Percentiles rank a stretch among this genome's conserved stretches.
phyloP scores from a whole-genome alignment of 2,888 invertebrate species.

The Nemapogon koenigi region DNA sequence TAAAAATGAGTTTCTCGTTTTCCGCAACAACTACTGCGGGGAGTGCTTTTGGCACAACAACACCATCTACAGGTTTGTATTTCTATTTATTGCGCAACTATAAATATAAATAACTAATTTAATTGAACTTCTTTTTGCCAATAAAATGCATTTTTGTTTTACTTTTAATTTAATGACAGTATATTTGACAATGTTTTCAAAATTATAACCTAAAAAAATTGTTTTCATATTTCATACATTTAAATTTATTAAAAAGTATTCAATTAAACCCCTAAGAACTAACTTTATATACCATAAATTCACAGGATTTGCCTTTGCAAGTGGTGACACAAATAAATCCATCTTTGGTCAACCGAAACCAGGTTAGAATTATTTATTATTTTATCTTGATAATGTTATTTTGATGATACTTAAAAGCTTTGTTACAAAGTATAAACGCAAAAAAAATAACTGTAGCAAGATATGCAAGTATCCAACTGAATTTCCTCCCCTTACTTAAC shows the following conservation, averaged over 20 bases:
- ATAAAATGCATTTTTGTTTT: background rate
- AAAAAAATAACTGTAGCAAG: too few relatives aligned
- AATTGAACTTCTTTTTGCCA: background rate
- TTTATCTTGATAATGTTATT: background rate
- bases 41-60: constrained; percentile 37
- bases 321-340: constrained; percentile 47
- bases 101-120: background rate
- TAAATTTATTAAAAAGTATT: too few relatives aligned
- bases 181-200: constrained; percentile 1
- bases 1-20: constrained; percentile 40
- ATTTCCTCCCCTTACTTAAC: too few relatives aligned
- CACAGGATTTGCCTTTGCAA: constrained; percentile 40
- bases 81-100: background rate
- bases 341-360: constrained; percentile 29
- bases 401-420: too few relatives aligned
- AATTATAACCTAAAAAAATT: background rate
- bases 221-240: too few relatives aligned
- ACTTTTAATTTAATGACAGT: background rate
- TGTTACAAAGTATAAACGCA: too few relatives aligned
- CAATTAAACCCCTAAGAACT: too few relatives aligned
- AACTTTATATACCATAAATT: constrained; percentile 10
- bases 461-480: too few relatives aligned
- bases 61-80: constrained; percentile 35
- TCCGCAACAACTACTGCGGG: constrained; percentile 37
- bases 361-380: constrained; percentile 19